A percentile compares a stretch with the other conserved stretches of the same genome.
These are phyloP conservation scores for Lithophane leautieri DNA, from an alignment of 2,888 invertebrate species.

Conservation along the genomic window DNA sequence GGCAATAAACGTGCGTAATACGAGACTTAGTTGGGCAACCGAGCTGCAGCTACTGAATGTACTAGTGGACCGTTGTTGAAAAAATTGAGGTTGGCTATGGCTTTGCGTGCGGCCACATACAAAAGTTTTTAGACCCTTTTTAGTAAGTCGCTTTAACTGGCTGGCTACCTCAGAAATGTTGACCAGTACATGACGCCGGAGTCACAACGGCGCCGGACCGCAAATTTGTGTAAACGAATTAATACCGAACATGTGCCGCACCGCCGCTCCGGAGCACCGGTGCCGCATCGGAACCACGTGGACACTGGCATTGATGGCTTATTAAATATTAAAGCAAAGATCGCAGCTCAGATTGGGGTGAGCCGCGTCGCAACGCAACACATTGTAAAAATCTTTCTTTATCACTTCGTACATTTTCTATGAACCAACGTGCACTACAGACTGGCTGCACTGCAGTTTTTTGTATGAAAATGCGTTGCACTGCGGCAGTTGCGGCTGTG, in stretches of 20 bases:
- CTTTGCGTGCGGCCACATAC: neutral
- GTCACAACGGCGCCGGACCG: too few relatives aligned
- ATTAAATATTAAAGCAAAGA: too few relatives aligned
- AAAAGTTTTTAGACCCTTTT: too few relatives aligned
- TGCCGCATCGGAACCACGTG: too few relatives aligned
- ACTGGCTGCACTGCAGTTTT: neutral
- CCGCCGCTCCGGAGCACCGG: too few relatives aligned
- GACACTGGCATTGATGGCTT: too few relatives aligned
- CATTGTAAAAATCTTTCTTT: neutral
- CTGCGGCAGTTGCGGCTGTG: too few relatives aligned
- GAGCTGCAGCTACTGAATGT: constrained; percentile 17
- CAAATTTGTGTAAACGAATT: too few relatives aligned
- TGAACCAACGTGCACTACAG: neutral
- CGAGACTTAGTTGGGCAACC: constrained; percentile 54
- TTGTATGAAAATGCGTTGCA: neutral
- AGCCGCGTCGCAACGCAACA: neutral
- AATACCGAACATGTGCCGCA: too few relatives aligned
- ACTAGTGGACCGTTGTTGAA: constrained; percentile 9
- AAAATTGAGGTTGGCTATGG: neutral
- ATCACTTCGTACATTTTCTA: neutral
- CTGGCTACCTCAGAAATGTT: too few relatives aligned
- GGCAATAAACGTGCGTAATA: constrained; percentile 69
- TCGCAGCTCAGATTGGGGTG: neutral
- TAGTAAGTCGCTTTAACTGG: too few relatives aligned
- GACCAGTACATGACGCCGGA: too few relatives aligned